phyloP scores from a whole-genome alignment of 2,113 vertebrate species.

The Antechinus stuartii region DNA sequence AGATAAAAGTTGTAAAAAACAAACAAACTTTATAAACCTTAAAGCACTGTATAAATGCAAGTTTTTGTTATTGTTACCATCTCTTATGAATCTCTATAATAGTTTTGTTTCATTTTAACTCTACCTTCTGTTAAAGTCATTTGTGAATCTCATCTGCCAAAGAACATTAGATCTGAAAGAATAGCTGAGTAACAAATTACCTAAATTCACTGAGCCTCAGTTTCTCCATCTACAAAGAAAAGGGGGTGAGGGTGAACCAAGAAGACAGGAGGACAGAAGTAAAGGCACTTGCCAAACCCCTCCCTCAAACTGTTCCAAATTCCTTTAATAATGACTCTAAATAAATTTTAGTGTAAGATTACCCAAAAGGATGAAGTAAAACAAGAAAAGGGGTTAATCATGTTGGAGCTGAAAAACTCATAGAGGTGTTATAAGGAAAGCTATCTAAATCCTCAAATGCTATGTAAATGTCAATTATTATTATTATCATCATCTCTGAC shows the following conservation, averaged over 20 bases:
- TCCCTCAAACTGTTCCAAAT: no score
- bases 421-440: neutral
- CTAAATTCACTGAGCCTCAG: neutral
- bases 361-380: no score
- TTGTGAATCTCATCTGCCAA: neutral
- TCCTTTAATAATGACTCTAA: no score
- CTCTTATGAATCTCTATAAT: neutral
- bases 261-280: no score
- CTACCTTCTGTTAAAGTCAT: neutral
- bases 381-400: neutral
- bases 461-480: neutral
- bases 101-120: neutral
- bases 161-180: neutral
- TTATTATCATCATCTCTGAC: neutral
- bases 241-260: no score
- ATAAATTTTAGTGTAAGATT: no score
- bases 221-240: neutral
- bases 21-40: neutral
- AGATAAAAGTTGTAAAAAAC: neutral
- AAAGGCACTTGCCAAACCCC: no score
- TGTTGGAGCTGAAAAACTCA: neutral
- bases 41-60: neutral
- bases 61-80: neutral
- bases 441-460: neutral
- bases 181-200: neutral